A percentile compares a stretch with the other conserved stretches of the same genome.
Conservation (phyloP, 2,797 vertebrate genomes). For the Pseudocheirus occidentalis region DNA sequence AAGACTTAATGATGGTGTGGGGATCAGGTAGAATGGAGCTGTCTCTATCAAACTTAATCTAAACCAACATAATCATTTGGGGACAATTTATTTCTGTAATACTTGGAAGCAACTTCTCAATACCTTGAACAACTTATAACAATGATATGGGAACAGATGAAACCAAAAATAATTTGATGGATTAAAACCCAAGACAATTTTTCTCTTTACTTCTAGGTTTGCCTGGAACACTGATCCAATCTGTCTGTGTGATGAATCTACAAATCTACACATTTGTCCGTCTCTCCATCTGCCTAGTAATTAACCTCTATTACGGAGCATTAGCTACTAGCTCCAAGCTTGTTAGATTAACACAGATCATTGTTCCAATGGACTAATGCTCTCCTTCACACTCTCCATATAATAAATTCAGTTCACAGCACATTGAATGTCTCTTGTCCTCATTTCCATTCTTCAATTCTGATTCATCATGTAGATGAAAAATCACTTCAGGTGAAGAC, state of each 20-base stretch:
- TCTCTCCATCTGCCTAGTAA: too few relatives aligned
- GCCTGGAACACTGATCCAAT: too few relatives aligned
- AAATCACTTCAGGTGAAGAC: too few relatives aligned
- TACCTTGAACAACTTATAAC: background rate
- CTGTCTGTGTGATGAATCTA: too few relatives aligned
- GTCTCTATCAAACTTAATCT: background rate
- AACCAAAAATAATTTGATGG: too few relatives aligned
- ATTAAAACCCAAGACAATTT: too few relatives aligned
- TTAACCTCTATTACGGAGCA: too few relatives aligned
- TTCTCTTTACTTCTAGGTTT: too few relatives aligned
- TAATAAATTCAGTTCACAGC: background rate
- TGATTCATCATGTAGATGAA: background rate
- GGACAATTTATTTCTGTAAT: background rate
- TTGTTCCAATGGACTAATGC: background rate
- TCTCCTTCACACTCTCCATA: background rate
- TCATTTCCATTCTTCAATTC: background rate
- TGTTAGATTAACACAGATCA: background rate
- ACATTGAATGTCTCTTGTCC: background rate
- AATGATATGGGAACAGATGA: too few relatives aligned
- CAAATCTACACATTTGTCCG: too few relatives aligned
- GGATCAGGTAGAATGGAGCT: background rate
- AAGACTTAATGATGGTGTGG: background rate
- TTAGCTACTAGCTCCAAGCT: too few relatives aligned
- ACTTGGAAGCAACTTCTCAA: background rate
- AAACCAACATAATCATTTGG: background rate